Base-by-base conservation (phyloP, 2,888 invertebrate genomes). In the Tachina lurida region DNA sequence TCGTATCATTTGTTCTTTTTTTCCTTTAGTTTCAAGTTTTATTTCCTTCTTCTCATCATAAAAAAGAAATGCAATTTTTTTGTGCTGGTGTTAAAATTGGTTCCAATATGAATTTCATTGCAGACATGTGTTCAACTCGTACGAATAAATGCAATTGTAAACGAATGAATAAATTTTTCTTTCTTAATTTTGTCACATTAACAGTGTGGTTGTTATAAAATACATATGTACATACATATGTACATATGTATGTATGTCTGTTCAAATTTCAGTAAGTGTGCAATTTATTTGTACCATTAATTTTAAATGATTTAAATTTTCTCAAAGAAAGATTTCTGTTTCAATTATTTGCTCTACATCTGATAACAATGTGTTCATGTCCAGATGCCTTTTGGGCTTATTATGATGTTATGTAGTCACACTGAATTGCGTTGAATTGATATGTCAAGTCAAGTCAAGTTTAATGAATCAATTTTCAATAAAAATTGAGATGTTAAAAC, bases 111-210 rank as follows among this genome's bases (percentile, higher is more conserved):
- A 73, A 47, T 76, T 70, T 68, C 22, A 15, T 68, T 74, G 47
- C 54, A 56, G 31, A 79, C 67, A 84, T 74, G 67, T 74, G 67
- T 74, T 74, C 63, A 54, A 12, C 45, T 73, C 12, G 10, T 31
- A 41, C 7, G 56, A 49, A 73, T 49, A 63, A 62, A 75, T 63
- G 47, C 39, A 63, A 63, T 73, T 71, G 19, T 49, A 7, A 41
- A 63, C 47, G 31, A 65, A 31, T 45, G 74, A 15, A 52, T 4
- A 17, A 67, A 43, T 75, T 73, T 62, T 58, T 52, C 17, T 63
- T 65, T 63, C 67, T 80, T 71, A 81, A 80, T 80, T 78, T 78
- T 82, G 82, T 81, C 82, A 85, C 63, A 82, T 85, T 85, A 82
- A 52, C 63, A 74, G 70, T 74, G 58, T 31, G 82, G 82, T 78